Evolutionary conservation across 2,888 invertebrate species (phyloP), one percentile per base, ranked within the genome.

Genomic region (Amphipoea lucens): DNA sequence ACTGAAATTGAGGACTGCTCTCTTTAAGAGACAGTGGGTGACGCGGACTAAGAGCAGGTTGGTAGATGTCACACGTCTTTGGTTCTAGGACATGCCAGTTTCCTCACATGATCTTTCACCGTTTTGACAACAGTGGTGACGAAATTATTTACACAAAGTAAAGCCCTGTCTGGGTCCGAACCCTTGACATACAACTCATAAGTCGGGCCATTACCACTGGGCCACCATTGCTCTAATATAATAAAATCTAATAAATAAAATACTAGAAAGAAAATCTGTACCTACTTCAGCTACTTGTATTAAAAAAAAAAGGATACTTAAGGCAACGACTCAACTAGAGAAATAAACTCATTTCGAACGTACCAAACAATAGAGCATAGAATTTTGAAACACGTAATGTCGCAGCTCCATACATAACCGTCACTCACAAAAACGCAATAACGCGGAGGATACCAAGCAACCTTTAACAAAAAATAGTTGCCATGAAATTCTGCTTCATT

Each of bases 401-500:
- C 57, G 66, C 65, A 74, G 63, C 51, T 77, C 42, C 57, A 86
- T 75, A 79, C 48, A 81, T 86, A 68, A 42, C 36, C 40, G 63
- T 83, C 72, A 75, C 40, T 60, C 76, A 70, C 67, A 87, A 87
- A 78, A 86, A 87, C 69, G 74, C 87, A 80, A 87, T 83, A 87
- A 78, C 63, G 67, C 45, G n/a, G 63, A 51, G 76, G 62, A 74
- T 42, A 71, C 77, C 54, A 54, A 45, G 70, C 42, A 74, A 57
- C 72, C 69, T 66, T 78, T 81, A 70, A 83, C 87, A 89, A 90
- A 90, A 85, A 88, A 84, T 80, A 81, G 83, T 89, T 81, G 71
- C 79, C 63, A 82, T 79, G 74, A 88, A 86, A 88, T 86, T 83
- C 82, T 85, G 87, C 88, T 91, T 90, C 89, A 90, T 92, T 92